Evolutionary conservation across 2,113 vertebrate species (phyloP).

Genomic region (Rutilus rutilus): DNA sequence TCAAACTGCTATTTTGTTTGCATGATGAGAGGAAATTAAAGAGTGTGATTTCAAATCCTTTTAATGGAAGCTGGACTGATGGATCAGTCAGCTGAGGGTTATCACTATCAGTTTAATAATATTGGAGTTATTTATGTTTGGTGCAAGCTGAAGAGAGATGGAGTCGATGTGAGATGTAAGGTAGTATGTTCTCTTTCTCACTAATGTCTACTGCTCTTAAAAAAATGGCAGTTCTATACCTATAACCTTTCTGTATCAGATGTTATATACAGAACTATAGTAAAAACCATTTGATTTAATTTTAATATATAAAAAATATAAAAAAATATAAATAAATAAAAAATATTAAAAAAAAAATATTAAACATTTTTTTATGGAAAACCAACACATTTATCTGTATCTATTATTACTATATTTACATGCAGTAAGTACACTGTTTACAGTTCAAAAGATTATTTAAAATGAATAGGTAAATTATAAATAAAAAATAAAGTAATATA

Average conservation of each 20-base stretch:
- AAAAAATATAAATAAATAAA: no score
- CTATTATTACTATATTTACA: no score
- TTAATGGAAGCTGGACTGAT: constrained; percentile 36
- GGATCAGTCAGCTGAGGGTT: constrained; percentile 32
- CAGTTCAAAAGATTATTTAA: no score
- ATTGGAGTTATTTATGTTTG: constrained; percentile 9
- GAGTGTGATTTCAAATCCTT: constrained; percentile 32
- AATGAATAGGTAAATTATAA: no score
- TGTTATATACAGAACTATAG: background rate
- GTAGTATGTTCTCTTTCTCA: background rate
- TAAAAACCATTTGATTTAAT: background rate
- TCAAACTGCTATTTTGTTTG: constrained; percentile 51
- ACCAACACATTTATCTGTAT: background rate
- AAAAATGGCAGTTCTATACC: background rate
- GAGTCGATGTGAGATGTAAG: background rate
- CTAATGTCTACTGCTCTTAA: background rate
- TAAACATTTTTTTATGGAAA: background rate
- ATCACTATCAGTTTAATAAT: constrained; percentile 35
- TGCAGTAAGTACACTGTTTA: no score
- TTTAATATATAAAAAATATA: no score
- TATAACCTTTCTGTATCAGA: background rate
- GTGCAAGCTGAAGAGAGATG: constrained; percentile 3
- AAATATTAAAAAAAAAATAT: no score
- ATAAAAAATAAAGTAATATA: no score
- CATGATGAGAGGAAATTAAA: constrained; percentile 47